Conservation (phyloP, 2,797 vertebrate species). For the Gorsachius magnificus region DNA sequence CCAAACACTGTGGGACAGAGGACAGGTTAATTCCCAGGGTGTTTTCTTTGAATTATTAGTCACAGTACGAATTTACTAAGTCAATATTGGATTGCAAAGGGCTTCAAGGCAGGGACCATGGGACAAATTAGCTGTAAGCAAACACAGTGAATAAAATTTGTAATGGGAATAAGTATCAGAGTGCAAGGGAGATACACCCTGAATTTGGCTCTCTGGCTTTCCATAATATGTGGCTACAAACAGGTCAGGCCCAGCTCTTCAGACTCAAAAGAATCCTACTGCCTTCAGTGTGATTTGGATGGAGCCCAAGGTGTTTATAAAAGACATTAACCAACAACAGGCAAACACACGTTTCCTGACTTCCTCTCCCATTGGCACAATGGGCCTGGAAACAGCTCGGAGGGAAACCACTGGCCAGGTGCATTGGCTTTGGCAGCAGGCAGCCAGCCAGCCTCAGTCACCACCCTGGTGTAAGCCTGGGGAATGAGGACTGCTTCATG, state of each 20-base stretch:
- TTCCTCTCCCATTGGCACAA: background rate
- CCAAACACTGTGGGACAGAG: background rate
- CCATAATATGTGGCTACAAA: background rate
- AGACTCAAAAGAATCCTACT: background rate
- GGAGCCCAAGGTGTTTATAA: background rate
- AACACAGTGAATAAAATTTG: background rate
- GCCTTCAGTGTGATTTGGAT: background rate
- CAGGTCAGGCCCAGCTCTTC: background rate
- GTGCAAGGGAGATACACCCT: background rate
- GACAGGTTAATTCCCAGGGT: background rate
- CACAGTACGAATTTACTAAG: background rate
- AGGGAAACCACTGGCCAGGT: background rate
- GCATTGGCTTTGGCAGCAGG: background rate
- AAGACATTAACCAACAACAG: background rate
- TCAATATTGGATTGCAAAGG: background rate
- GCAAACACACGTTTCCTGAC: background rate
- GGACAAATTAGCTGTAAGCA: background rate
- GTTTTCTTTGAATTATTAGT: background rate
- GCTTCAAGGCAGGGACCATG: background rate
- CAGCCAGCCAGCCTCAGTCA: background rate
- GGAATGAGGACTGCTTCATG: background rate
- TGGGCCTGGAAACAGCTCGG: background rate
- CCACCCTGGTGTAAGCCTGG: background rate
- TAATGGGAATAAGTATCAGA: background rate
- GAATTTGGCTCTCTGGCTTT: background rate